Conservation (phyloP, 2,888 invertebrate genomes). For the Tetropium fuscum region DNA sequence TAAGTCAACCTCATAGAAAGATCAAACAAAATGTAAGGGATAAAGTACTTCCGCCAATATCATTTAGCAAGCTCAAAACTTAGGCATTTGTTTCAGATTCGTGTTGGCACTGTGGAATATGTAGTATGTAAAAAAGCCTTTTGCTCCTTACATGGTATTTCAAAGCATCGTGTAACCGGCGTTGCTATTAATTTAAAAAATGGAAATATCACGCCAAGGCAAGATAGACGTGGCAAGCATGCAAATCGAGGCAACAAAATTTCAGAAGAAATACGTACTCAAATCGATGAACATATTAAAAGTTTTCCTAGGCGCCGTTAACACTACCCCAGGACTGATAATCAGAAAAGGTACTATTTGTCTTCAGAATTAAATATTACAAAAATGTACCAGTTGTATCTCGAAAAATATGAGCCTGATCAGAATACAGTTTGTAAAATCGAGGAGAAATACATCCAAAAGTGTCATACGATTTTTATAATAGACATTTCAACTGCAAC, state of each 20-base stretch:
- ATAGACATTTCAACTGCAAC: slow-evolving; percentile 18
- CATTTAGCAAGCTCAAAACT: too few species aligned
- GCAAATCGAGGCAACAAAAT: slow-evolving; percentile 18
- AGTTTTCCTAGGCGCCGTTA: slow-evolving; percentile 29
- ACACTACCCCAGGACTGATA: slow-evolving; percentile 28
- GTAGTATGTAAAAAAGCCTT: too few species aligned
- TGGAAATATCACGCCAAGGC: not conserved
- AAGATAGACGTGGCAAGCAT: slow-evolving; percentile 10
- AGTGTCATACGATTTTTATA: slow-evolving; percentile 32
- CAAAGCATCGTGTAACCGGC: too few species aligned
- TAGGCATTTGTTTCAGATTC: too few species aligned
- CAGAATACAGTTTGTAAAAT: not conserved
- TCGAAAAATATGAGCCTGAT: slow-evolving; percentile 21
- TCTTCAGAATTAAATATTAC: slow-evolving; percentile 25
- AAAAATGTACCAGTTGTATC: slow-evolving; percentile 18
- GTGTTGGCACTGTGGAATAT: too few species aligned
- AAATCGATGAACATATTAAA: slow-evolving; percentile 30
- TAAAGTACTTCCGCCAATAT: too few species aligned
- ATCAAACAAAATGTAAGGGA: too few species aligned
- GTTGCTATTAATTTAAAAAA: too few species aligned
- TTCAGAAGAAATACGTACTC: not conserved
- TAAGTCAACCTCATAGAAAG: too few species aligned
- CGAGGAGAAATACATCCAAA: slow-evolving; percentile 13
- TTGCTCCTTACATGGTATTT: too few species aligned
- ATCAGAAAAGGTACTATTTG: slow-evolving; percentile 22